Conservation (phyloP, 2,888 invertebrate genomes). For the Phlogophora meticulosa region DNA sequence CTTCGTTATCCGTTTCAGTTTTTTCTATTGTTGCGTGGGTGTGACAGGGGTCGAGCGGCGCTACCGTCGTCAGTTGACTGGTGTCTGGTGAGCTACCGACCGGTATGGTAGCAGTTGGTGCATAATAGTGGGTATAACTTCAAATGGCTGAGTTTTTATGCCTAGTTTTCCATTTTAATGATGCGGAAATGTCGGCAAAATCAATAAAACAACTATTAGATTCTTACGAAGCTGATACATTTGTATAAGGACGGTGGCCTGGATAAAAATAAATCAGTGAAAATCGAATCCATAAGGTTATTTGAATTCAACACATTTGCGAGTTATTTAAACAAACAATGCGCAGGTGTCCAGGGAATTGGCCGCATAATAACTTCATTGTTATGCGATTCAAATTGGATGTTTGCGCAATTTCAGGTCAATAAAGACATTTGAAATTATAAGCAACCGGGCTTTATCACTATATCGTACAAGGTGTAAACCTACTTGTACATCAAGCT, state of each 20-base stretch:
- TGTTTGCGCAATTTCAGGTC: neutral
- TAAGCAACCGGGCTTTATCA: neutral
- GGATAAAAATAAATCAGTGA: no score
- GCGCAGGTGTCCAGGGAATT: neutral
- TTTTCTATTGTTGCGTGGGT: conserved; percentile 67
- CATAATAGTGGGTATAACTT: neutral
- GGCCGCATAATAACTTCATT: neutral
- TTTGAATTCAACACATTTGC: no score
- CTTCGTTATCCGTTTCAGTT: conserved; percentile 61
- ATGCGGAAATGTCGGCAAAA: neutral
- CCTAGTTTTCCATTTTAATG: neutral
- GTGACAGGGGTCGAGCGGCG: conserved; percentile 70
- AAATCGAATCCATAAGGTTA: neutral
- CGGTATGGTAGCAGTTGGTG: conserved; percentile 5
- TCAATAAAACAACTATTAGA: no score
- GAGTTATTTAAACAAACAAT: neutral
- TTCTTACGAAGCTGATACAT: neutral
- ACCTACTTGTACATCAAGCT: neutral
- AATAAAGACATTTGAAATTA: neutral
- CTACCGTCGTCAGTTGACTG: conserved; percentile 70
- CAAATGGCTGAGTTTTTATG: neutral
- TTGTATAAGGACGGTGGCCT: no score
- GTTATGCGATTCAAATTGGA: neutral
- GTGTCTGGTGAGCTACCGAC: conserved; percentile 51
- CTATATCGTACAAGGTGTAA: neutral